phyloP scores from a whole-genome alignment of 2,888 invertebrate species.

The Dynastes hyllus region DNA sequence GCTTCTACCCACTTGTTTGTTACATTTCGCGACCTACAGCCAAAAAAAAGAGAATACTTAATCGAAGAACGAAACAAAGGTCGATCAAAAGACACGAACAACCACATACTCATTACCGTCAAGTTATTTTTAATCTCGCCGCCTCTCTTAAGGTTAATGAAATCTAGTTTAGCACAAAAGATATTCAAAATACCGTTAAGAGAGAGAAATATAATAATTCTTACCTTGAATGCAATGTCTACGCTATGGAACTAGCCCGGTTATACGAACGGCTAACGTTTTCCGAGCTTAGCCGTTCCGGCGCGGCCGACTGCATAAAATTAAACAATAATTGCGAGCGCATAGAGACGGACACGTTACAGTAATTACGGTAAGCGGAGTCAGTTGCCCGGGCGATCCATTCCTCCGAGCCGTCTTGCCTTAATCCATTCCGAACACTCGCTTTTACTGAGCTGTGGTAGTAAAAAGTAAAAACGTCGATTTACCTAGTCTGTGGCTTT shows the following conservation, averaged over 20 bases:
- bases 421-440: not conserved
- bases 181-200: constrained; percentile 44
- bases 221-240: constrained; percentile 40
- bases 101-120: no score
- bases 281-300: not conserved
- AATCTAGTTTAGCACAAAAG: constrained; percentile 40
- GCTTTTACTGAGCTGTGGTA: not conserved
- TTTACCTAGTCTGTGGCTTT: no score
- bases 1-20: no score
- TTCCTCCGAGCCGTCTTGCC: not conserved
- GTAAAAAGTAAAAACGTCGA: no score
- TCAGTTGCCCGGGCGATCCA: not conserved
- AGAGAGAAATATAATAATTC: constrained; percentile 38
- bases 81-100: no score
- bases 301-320: not conserved
- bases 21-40: no score
- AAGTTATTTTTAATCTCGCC: not conserved
- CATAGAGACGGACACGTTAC: constrained; percentile 13
- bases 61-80: no score
- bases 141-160: constrained; percentile 38
- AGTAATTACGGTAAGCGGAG: not conserved
- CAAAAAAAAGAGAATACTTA: no score
- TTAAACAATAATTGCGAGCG: constrained; percentile 14
- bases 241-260: constrained; percentile 26
- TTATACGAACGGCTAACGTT: not conserved